Conservation (phyloP, 2,888 invertebrate species). For the Parthenolecanium corni region DNA sequence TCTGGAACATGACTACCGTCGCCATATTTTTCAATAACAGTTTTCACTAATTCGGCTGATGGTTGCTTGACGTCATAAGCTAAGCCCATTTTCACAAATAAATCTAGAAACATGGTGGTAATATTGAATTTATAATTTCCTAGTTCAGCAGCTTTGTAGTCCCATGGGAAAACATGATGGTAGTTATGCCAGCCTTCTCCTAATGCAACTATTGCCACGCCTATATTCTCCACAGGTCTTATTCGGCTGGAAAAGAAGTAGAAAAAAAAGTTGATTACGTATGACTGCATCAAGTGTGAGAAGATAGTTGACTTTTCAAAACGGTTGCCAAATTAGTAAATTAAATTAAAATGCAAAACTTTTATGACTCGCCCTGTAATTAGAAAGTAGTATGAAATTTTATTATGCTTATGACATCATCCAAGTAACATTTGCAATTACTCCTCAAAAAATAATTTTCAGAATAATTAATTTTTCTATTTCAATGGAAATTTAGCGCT, state of each 20-base stretch:
- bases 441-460: too few relatives aligned
- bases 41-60: conserved; percentile 14
- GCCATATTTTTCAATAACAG: conserved; percentile 46
- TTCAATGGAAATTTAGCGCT: too few relatives aligned
- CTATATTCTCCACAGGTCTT: conserved; percentile 63
- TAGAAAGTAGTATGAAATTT: too few relatives aligned
- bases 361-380: too few relatives aligned
- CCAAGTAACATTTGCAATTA: too few relatives aligned
- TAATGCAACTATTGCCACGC: conserved; percentile 55
- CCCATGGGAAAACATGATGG: conserved; percentile 78
- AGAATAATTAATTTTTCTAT: too few relatives aligned
- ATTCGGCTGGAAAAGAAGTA: conserved; percentile 48
- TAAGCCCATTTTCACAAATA: conserved; percentile 32
- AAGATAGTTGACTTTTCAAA: too few relatives aligned
- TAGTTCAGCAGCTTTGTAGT: conserved; percentile 62
- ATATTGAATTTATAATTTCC: conserved; percentile 47
- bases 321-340: too few relatives aligned
- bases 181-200: conserved; percentile 74
- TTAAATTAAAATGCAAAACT: too few relatives aligned
- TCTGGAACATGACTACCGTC: conserved; percentile 38
- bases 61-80: conserved; percentile 22
- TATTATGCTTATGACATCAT: too few relatives aligned
- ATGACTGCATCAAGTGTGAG: too few relatives aligned
- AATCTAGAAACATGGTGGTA: conserved; percentile 35
- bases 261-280: too few relatives aligned